Percentiles rank a stretch among this genome's conserved stretches.
phyloP scores from a whole-genome alignment of 1,140 invertebrate genomes.

The Drosophila dunni region DNA sequence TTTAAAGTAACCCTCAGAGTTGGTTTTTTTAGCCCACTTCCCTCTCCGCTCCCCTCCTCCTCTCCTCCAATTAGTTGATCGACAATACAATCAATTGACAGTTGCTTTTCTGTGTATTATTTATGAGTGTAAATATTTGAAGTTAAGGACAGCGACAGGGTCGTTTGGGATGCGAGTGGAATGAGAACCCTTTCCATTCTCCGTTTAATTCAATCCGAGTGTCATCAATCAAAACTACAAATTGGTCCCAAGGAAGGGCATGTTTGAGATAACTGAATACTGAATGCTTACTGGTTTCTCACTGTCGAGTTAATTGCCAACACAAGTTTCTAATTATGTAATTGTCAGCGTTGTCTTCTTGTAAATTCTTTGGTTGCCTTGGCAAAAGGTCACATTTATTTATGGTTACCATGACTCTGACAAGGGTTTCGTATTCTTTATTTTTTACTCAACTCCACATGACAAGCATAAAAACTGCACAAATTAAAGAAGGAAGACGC shows the following conservation, averaged over 20 bases:
- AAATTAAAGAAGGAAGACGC: neutral
- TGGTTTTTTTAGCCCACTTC: neutral
- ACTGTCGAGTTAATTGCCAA: conserved; percentile 69
- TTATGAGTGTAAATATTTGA: conserved; percentile 78
- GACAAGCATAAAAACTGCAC: conserved; percentile 12
- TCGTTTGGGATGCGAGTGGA: conserved; percentile 9
- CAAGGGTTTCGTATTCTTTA: conserved; percentile 30
- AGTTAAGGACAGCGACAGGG: conserved; percentile 49
- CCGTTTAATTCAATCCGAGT: conserved; percentile 51
- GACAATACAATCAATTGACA: conserved; percentile 66
- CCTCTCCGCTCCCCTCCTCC: neutral
- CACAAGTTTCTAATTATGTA: conserved; percentile 76
- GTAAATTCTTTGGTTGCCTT: conserved; percentile 42
- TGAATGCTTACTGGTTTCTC: conserved; percentile 10
- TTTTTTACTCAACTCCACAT: neutral
- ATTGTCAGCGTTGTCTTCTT: conserved; percentile 55
- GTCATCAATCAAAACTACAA: conserved; percentile 69
- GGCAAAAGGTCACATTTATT: conserved; percentile 12
- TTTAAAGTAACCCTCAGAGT: conserved; percentile 38
- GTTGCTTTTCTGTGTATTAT: conserved; percentile 38
- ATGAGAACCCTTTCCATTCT: conserved; percentile 8
- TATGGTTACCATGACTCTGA: conserved; percentile 37
- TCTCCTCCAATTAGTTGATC: conserved; percentile 16
- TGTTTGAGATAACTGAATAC: conserved; percentile 19
- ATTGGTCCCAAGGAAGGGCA: conserved; percentile 44